Percentiles rank a stretch among this genome's conserved stretches.
phyloP scores from a whole-genome alignment of 2,113 vertebrate species.

The Carlito syrichta region DNA sequence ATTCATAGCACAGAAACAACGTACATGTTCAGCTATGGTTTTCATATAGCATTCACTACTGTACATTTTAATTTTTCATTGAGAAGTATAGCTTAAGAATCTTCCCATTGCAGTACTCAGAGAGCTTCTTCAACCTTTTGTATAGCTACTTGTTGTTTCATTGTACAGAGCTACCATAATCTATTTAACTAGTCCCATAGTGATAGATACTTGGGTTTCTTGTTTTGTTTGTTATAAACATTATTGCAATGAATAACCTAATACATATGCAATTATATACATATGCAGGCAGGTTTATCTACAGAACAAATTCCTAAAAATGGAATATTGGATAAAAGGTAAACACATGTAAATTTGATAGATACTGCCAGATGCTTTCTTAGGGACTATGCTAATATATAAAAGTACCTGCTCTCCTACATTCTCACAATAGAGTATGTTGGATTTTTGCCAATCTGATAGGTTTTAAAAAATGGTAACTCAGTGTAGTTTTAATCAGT shows the following conservation, averaged over 20 bases:
- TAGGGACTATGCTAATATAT: neutral
- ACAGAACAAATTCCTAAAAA: constrained; percentile 44
- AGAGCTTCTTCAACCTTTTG: neutral
- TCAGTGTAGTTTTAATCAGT: neutral
- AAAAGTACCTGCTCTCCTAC: neutral
- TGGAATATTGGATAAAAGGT: neutral
- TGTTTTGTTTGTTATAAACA: neutral
- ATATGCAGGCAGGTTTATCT: neutral
- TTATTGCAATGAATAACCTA: neutral
- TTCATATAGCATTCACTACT: neutral
- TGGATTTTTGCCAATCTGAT: neutral
- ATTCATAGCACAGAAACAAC: neutral
- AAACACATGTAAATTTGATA: neutral
- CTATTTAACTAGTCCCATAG: neutral
- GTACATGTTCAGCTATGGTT: neutral
- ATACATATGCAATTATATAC: neutral
- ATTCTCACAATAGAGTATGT: neutral
- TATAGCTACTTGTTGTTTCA: neutral
- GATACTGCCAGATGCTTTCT: neutral
- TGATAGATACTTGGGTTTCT: neutral
- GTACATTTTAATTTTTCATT: neutral
- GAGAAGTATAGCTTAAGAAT: neutral
- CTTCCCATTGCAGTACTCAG: neutral
- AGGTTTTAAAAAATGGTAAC: neutral
- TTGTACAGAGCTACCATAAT: neutral